Conservation (phyloP, 1,140 invertebrate species). For the Ditylenchus dipsaci region DNA sequence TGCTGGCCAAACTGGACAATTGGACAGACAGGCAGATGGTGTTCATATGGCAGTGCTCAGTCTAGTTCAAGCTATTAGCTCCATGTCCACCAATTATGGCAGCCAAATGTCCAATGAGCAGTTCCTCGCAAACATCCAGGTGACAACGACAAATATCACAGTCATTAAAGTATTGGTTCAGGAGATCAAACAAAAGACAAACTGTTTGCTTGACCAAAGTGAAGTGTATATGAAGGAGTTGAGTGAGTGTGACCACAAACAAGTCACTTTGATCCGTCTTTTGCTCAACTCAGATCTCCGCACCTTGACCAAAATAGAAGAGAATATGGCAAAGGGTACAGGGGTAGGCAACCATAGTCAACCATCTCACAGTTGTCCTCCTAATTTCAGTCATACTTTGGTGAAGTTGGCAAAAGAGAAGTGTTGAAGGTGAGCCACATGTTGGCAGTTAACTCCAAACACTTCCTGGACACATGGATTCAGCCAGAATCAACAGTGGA, state of each 20-base stretch:
- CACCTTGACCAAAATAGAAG: conserved; percentile 14
- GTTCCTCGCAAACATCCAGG: conserved; percentile 4
- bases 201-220: conserved; percentile 11
- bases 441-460: conserved; percentile 36
- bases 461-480: conserved; percentile 34
- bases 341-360: too few species aligned
- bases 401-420: conserved; percentile 12
- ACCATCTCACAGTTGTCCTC: not conserved
- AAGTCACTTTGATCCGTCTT: conserved; percentile 17
- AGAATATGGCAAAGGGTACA: not conserved
- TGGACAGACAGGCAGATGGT: conserved; percentile 11
- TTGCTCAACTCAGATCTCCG: conserved; percentile 17
- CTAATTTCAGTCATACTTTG: not conserved
- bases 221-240: conserved; percentile 3
- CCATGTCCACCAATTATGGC: conserved; percentile 15
- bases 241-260: conserved; percentile 6
- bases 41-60: conserved; percentile 24
- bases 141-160: too few species aligned
- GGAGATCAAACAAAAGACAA: conserved; percentile 18
- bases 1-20: not conserved
- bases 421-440: conserved; percentile 27
- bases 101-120: conserved; percentile 19
- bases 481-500: conserved; percentile 6
- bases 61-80: conserved; percentile 25
- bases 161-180: not conserved